phyloP scores from a whole-genome alignment of 2,888 invertebrate genomes.

The Dolomedes plantarius region DNA sequence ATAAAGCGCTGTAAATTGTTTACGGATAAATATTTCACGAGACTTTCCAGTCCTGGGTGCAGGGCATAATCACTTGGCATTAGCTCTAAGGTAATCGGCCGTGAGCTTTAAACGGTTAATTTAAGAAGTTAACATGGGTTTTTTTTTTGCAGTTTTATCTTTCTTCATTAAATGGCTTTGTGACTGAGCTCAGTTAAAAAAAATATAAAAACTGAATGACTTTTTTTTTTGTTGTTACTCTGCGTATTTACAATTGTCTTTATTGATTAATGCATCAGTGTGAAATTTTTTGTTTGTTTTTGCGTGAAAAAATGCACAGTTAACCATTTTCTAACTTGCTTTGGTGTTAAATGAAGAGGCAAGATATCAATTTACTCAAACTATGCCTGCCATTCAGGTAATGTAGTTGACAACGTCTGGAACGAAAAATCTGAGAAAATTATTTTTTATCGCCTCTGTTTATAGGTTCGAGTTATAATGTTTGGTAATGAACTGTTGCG shows the following conservation, averaged over 20 bases:
- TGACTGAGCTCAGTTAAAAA: neutral
- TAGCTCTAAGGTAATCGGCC: constrained; percentile 52
- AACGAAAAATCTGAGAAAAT: constrained; percentile 4
- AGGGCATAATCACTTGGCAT: constrained; percentile 44
- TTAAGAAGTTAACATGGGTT: constrained; percentile 42
- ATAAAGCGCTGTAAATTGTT: constrained; percentile 28
- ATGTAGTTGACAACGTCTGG: neutral
- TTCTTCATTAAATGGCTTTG: constrained; percentile 12
- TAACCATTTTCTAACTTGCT: constrained; percentile 22
- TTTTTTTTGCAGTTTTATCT: neutral
- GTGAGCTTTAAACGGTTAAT: constrained; percentile 50
- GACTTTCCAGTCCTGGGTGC: neutral
- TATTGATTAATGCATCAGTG: constrained; percentile 7
- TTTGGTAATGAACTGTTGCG: neutral
- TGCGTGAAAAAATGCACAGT: neutral
- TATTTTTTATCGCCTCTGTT: constrained; percentile 5
- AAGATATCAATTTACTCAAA: constrained; percentile 3
- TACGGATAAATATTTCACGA: constrained; percentile 13
- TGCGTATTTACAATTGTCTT: constrained; percentile 10
- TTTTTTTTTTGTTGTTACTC: neutral
- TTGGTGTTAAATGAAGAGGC: constrained; percentile 9
- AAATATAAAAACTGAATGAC: neutral
- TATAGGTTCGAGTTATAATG: neutral
- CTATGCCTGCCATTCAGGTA: neutral
- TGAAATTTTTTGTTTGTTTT: neutral